Base-by-base conservation (phyloP, 1,140 invertebrate genomes). In the Drosophila insularis region DNA sequence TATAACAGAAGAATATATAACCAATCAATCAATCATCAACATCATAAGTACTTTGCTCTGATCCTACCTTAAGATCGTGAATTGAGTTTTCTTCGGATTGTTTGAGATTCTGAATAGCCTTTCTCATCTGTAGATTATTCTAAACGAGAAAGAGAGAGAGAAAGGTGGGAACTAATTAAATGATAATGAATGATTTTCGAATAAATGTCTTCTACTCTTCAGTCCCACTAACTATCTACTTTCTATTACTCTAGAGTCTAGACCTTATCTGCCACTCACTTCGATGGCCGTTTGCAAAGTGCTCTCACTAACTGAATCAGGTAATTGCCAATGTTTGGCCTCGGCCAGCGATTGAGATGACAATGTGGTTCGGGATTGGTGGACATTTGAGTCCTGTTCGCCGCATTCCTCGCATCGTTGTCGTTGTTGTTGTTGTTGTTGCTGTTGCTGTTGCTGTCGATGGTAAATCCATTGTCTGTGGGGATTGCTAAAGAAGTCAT, bases 401-500 rank as follows among this genome's bases (percentile, higher is more conserved):
- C 37, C n/a, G 21, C 58, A 61, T 21, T 11, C 4, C 6, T 35
- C 14, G 1, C 17, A 8, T 14, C n/a, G 37, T 37, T 32, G 14
- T 8, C 14, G 4, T 21, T 21, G 1, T 21, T 2, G 1, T 27
- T 21, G 1, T 21, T 2, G 1, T 27, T 8, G 13, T 14, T 39
- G 13, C n/a, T 32, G n/a, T n/a, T 19, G 27, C 17, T 11, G 10
- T 21, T 31, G 21, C 27, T 62, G 60, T 23, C 4, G 3, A 43
- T 46, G 21, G 4, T 7, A 11, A 6, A 31, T 13, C 35, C 23
- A 62, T n/a, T 43, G 11, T 17, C n/a, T 10, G 11, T 17, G 40
- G 4, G 60, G 61, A 46, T 63, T 50, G 6, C 8, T 31, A 11
- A 43, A 63, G 21, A 63, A 50, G 3, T 46, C 40, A 13, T 63